Evolutionary conservation across 2,888 invertebrate species (phyloP).

Genomic region (Leucozona laternaria): DNA sequence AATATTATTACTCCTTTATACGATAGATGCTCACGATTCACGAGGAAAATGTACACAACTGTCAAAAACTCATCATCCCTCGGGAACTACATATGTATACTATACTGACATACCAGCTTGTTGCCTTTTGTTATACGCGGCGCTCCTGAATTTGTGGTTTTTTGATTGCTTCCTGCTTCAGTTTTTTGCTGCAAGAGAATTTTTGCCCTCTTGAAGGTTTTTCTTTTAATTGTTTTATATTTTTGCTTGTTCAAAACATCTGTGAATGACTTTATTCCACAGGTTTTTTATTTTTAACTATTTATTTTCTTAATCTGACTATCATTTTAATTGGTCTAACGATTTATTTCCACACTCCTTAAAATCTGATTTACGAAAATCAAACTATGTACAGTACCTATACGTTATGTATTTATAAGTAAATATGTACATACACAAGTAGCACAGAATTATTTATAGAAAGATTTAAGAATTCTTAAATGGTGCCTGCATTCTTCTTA

Average conservation of each 20-base stretch:
- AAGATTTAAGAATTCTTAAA: too few relatives aligned
- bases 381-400: too few relatives aligned
- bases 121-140: slow-evolving; percentile 22
- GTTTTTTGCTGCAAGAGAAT: neutral
- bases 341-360: too few relatives aligned
- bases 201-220: neutral
- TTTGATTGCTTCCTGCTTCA: slow-evolving; percentile 25
- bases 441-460: too few relatives aligned
- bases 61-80: slow-evolving; percentile 34
- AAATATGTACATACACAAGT: too few relatives aligned
- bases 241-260: neutral
- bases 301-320: neutral
- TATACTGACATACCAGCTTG: slow-evolving; percentile 29
- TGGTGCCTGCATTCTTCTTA: too few relatives aligned
- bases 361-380: too few relatives aligned
- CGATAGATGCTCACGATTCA: neutral
- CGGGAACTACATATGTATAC: too few relatives aligned
- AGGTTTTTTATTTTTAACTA: neutral
- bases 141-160: slow-evolving; percentile 20
- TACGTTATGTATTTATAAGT: too few relatives aligned
- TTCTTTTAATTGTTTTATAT: neutral
- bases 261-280: neutral
- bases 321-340: too few relatives aligned
- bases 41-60: slow-evolving; percentile 22
- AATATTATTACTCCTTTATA: slow-evolving; percentile 9